Evolutionary conservation across 1,140 invertebrate genomes (phyloP).

Genomic region (Brachionus angularis): DNA sequence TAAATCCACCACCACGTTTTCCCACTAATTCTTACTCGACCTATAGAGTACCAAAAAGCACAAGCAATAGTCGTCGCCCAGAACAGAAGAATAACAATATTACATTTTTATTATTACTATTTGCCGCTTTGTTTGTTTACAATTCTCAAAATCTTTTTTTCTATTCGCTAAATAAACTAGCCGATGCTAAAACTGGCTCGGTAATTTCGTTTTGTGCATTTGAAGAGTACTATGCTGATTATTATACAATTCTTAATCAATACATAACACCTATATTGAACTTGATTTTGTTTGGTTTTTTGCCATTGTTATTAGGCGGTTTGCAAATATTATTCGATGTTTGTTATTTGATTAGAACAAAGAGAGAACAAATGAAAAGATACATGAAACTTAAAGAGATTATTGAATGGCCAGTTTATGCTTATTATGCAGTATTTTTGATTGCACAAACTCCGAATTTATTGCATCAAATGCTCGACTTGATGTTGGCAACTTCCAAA

Average conservation of each 20-base stretch:
- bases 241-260: not conserved
- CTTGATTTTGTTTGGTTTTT: not conserved
- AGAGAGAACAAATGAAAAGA: slow-evolving; percentile 32
- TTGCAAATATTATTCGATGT: slow-evolving; percentile 15
- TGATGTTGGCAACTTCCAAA: not conserved
- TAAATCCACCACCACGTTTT: too few species aligned
- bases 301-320: not conserved
- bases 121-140: not conserved
- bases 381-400: not conserved
- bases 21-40: too few species aligned
- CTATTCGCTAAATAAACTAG: slow-evolving; percentile 26
- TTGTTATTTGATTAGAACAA: slow-evolving; percentile 16
- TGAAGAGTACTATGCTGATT: slow-evolving; percentile 15
- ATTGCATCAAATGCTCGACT: slow-evolving; percentile 26
- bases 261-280: not conserved
- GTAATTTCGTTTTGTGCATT: slow-evolving; percentile 38
- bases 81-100: not conserved
- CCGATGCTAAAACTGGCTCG: not conserved
- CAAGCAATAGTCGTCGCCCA: too few species aligned
- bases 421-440: slow-evolving; percentile 3
- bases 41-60: too few species aligned
- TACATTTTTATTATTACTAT: not conserved
- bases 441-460: not conserved
- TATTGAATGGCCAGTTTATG: slow-evolving; percentile 37
- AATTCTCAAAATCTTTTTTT: slow-evolving; percentile 17